These are phyloP conservation scores for Acrocephalus arundinaceus DNA, from an alignment of 2,113 vertebrate species.

Conservation along the genomic window DNA sequence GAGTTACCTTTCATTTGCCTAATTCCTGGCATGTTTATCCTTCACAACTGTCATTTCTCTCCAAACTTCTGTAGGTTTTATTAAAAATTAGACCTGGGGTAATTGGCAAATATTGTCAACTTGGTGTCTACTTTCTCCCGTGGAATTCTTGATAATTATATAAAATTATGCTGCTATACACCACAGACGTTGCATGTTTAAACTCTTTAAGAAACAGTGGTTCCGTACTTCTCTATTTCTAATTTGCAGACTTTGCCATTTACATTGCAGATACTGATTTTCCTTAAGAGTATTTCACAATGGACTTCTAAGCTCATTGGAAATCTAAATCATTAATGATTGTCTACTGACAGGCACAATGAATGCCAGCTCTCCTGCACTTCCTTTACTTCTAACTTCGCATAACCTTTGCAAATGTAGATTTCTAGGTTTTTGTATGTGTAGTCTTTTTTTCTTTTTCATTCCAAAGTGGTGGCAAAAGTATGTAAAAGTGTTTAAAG, in stretches of 20 bases:
- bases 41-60: background rate
- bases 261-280: constrained; percentile 35
- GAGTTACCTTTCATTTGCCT: background rate
- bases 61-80: background rate
- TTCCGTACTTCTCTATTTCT: background rate
- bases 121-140: background rate
- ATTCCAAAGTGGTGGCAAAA: background rate
- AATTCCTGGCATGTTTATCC: background rate
- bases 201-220: background rate
- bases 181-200: background rate
- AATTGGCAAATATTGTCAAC: background rate
- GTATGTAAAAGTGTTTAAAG: background rate
- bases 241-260: background rate
- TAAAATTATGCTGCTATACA: background rate
- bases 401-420: background rate
- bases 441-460: background rate
- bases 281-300: background rate
- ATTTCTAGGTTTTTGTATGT: background rate
- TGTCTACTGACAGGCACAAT: background rate
- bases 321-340: constrained; percentile 21
- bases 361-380: background rate
- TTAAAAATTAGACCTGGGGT: background rate
- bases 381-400: background rate
- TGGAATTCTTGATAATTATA: background rate
- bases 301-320: constrained; percentile 3